Conservation (phyloP, 2,888 invertebrate genomes). For the Liposcelis brunnea region DNA sequence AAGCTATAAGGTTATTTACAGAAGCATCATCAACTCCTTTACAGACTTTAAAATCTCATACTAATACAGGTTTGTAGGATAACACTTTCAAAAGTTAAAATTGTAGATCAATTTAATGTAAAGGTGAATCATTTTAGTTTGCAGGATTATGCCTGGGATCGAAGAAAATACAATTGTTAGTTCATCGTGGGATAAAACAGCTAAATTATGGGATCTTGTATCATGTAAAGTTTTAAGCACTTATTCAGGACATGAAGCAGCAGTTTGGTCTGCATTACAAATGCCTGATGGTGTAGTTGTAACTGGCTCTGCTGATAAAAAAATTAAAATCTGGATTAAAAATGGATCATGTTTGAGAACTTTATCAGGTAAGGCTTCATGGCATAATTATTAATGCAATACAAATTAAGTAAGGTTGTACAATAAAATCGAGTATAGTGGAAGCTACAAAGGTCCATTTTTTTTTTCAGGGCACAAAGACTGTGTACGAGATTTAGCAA, state of each 20-base stretch:
- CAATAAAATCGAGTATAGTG: too few species aligned
- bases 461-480: conserved; percentile 62
- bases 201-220: conserved; percentile 59
- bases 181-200: conserved; percentile 87
- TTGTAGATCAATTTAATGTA: conserved; percentile 4
- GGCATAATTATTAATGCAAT: not conserved
- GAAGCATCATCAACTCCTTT: conserved; percentile 49
- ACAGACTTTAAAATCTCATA: conserved; percentile 57
- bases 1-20: conserved; percentile 60
- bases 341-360: conserved; percentile 45
- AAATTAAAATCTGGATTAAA: conserved; percentile 64
- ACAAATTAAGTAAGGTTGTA: too few species aligned
- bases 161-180: conserved; percentile 45
- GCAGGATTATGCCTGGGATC: conserved; percentile 30
- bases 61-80: conserved; percentile 39
- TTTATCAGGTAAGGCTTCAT: conserved; percentile 36
- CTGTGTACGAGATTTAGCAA: conserved; percentile 68
- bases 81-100: not conserved
- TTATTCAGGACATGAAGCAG: conserved; percentile 55
- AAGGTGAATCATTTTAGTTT: conserved; percentile 25
- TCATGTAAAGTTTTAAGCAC: conserved; percentile 30
- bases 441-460: conserved; percentile 9
- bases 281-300: conserved; percentile 39
- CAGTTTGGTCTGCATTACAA: conserved; percentile 67
- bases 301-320: conserved; percentile 87